Evolutionary conservation across 2,113 vertebrate species (phyloP), one percentile per base, ranked within the genome.

Genomic region (Lepus europaeus): DNA sequence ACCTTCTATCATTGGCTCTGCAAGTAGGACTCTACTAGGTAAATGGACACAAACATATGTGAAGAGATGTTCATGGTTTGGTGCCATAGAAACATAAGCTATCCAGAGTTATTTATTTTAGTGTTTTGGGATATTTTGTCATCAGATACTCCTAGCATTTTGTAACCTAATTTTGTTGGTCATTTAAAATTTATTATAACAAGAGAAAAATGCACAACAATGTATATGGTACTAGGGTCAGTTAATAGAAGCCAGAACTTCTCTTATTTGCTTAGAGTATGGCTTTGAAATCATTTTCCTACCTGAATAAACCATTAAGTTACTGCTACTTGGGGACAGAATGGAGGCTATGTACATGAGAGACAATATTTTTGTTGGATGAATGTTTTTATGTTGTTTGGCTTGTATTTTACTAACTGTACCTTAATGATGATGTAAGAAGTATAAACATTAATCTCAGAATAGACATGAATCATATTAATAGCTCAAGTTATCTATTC

Each of bases 251-350:
- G 9, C 91, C 12, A 93, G 22, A 4, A 39, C 22, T 82, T 66
- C 49, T 9, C 36, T 68, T 85, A 31, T 74, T 90, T 45, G 45
- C 3, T 25, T n/a, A 11, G 11, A 77, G 13, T 45, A 36, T 69
- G 4, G 4, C 16, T 91, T 85, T 91, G 39, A 64, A 95, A 86
- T 79, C 16, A 2, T 89, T 93, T 95, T 63, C 27, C 69, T 33
- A 59, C 4, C 49, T 14, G 68, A 66, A 39, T 8, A 87, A 73
- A 89, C 0, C 27, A 53, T 87, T 56, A 45, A 78, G 0, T 90
- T 89, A 59, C 27, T 93, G 64, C 36, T 64, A 87, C 5, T 68
- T 90, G 8, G 9, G 78, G 17, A 72, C 61, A 12, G 39, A 69
- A 90, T 56, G 20, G 27, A 74, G 7, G 5, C 23, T 10, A 56